Conservation (phyloP, 1,140 invertebrate genomes). For the Microvelia longipes region DNA sequence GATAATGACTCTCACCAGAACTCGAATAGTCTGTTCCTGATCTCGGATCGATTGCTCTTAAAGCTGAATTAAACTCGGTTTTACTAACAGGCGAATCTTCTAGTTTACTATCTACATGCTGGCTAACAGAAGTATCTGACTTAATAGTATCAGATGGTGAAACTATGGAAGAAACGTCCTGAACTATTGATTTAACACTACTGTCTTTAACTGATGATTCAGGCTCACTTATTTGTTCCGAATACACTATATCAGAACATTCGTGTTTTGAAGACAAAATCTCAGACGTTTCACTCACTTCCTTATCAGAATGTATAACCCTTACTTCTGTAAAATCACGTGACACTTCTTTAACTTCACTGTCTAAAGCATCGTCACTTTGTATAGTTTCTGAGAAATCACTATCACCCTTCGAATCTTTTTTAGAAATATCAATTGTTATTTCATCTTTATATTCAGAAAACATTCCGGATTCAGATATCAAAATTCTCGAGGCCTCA, state of each 20-base stretch:
- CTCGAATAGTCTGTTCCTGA: constrained; percentile 45
- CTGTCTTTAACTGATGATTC: not conserved
- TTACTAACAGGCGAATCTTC: not conserved
- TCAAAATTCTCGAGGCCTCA: not conserved
- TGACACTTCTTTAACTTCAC: not conserved
- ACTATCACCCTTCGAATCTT: not conserved
- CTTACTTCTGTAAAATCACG: too few relatives aligned
- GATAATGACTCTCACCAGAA: constrained; percentile 77
- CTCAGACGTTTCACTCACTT: not conserved
- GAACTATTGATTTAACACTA: not conserved
- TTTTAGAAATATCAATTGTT: not conserved
- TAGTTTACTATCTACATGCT: not conserved
- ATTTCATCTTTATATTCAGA: too few relatives aligned
- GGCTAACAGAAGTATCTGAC: not conserved
- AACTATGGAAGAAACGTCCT: not conserved
- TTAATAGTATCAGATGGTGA: not conserved
- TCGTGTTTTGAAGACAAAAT: not conserved
- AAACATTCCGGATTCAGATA: too few relatives aligned
- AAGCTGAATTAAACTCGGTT: not conserved
- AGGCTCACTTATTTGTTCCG: not conserved
- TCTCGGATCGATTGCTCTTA: not conserved
- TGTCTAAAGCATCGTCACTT: too few relatives aligned
- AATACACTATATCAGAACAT: too few relatives aligned
- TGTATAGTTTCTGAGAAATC: not conserved
- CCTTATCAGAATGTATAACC: not conserved